Percentiles rank a stretch among this genome's conserved stretches.
phyloP scores from a whole-genome alignment of 2,797 vertebrate species.

The Paramormyrops hopkinsi region DNA sequence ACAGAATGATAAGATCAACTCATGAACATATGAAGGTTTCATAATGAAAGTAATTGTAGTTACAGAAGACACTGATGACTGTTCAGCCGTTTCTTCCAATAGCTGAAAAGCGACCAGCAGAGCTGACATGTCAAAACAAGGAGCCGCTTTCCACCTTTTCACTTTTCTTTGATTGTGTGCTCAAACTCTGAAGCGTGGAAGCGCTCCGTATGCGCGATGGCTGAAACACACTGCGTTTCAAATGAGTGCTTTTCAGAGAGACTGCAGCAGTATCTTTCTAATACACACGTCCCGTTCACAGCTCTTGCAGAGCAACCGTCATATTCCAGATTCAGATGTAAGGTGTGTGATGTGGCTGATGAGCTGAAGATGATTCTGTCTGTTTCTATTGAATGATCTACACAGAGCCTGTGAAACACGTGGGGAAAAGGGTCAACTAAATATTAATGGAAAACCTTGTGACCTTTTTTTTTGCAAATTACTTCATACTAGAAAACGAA shows the following conservation, averaged over 20 bases:
- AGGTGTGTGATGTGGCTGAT: not conserved
- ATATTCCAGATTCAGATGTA: not conserved
- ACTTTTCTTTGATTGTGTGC: slow-evolving; percentile 53
- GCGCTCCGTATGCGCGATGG: not conserved
- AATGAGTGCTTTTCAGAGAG: not conserved
- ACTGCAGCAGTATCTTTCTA: slow-evolving; percentile 56
- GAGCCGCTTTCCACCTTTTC: not conserved
- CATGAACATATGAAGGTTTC: not conserved
- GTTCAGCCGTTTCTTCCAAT: not conserved
- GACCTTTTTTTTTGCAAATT: not conserved
- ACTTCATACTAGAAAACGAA: slow-evolving; percentile 2
- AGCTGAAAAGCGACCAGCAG: not conserved
- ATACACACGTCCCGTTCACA: slow-evolving; percentile 61
- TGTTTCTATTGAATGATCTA: not conserved
- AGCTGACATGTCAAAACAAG: not conserved
- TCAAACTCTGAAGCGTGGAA: not conserved
- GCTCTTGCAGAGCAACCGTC: slow-evolving; percentile 28
- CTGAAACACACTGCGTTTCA: not conserved
- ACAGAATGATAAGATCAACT: not conserved
- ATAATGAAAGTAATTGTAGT: not conserved
- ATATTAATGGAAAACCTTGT: slow-evolving; percentile 15
- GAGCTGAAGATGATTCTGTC: not conserved
- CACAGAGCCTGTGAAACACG: not conserved
- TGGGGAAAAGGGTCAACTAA: slow-evolving; percentile 1
- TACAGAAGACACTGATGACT: not conserved